Evolutionary conservation across 2,113 vertebrate genomes (phyloP).

Genomic region (Vidua chalybeata): DNA sequence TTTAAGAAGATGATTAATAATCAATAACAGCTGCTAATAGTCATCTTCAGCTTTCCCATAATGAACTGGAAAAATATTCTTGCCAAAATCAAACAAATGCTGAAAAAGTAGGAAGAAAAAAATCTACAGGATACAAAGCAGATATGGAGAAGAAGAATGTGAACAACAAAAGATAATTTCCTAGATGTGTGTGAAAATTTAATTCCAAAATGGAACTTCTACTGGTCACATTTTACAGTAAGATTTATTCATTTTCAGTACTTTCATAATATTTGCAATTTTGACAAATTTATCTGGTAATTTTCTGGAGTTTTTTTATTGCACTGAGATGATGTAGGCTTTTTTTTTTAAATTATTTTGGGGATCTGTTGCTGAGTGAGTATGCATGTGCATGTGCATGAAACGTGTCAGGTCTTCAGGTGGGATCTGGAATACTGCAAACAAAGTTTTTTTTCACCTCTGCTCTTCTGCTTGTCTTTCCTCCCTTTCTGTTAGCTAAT

Average conservation of each 20-base stretch:
- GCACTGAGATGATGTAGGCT: neutral
- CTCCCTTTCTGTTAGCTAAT: neutral
- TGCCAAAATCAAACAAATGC: neutral
- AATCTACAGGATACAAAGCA: neutral
- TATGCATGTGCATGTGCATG: neutral
- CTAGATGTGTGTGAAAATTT: neutral
- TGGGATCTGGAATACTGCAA: neutral
- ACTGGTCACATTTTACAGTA: neutral
- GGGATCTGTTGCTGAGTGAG: neutral
- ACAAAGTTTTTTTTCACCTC: neutral
- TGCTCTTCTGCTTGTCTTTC: neutral
- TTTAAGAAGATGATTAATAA: neutral
- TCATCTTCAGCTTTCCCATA: neutral
- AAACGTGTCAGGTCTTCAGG: neutral
- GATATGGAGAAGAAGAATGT: neutral
- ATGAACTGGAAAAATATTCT: neutral
- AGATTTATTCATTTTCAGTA: neutral
- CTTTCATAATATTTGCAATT: neutral
- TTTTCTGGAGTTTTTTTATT: neutral
- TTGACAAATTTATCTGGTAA: neutral
- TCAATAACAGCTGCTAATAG: neutral
- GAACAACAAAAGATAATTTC: neutral
- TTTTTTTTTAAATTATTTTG: neutral
- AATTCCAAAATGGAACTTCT: neutral
- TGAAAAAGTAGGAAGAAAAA: neutral